Percentiles rank a stretch among this genome's conserved stretches.
Evolutionary conservation across 2,888 invertebrate species (phyloP).

Genomic region (Acronicta leporina): DNA sequence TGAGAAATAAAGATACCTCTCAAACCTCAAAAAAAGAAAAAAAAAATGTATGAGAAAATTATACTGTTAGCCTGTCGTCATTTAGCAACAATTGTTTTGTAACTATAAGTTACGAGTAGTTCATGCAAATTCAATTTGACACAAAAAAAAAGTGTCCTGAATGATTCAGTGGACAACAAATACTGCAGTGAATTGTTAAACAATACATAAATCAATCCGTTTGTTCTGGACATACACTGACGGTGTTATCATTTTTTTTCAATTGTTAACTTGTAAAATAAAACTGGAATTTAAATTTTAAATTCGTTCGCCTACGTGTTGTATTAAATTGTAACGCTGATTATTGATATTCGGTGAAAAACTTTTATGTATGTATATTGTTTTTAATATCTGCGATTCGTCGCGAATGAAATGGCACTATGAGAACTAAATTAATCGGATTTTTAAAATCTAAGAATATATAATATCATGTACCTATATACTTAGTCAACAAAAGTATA

Average conservation of each 20-base stretch:
- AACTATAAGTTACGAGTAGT: background rate
- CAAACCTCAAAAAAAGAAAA: too few species aligned
- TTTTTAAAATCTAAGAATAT: too few species aligned
- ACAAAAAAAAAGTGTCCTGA: slow-evolving; percentile 2
- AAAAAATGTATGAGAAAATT: too few species aligned
- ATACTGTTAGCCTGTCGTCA: too few species aligned
- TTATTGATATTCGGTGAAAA: slow-evolving; percentile 23
- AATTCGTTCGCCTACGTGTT: slow-evolving; percentile 1
- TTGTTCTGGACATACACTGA: slow-evolving; percentile 29
- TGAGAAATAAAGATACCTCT: too few species aligned
- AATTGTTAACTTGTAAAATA: slow-evolving; percentile 20
- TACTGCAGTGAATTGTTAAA: slow-evolving; percentile 37
- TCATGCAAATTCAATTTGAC: slow-evolving; percentile 3
- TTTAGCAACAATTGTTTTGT: background rate
- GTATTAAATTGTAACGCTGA: slow-evolving; percentile 19
- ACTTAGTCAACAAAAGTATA: too few species aligned
- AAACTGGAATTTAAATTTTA: slow-evolving; percentile 26
- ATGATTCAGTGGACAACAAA: slow-evolving; percentile 17
- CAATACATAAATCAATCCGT: slow-evolving; percentile 38
- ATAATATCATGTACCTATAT: too few species aligned
- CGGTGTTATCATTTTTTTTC: slow-evolving; percentile 16
- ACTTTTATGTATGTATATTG: slow-evolving; percentile 5
- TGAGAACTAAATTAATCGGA: too few species aligned
- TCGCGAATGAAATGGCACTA: too few species aligned
- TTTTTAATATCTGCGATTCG: slow-evolving; percentile 12